phyloP scores from a whole-genome alignment of 2,888 invertebrate genomes.

The Epistrophella euchroma region DNA sequence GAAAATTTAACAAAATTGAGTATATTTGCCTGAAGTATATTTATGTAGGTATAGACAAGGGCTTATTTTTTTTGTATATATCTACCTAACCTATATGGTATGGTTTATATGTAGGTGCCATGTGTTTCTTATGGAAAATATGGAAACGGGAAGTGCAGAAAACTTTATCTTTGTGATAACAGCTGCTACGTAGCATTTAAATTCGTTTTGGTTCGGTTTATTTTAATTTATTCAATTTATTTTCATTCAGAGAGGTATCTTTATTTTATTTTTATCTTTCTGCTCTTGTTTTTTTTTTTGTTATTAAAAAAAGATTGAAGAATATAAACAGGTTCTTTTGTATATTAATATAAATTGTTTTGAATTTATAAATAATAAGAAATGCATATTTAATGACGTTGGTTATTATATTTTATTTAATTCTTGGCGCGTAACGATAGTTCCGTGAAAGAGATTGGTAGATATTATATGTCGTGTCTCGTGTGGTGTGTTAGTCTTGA shows the following conservation, averaged over 20 bases:
- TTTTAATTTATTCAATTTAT: constrained; percentile 29
- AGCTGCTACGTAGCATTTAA: constrained; percentile 7
- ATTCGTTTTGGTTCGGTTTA: neutral
- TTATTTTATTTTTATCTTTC: constrained; percentile 4
- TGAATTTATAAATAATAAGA: constrained; percentile 31
- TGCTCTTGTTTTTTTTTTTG: neutral
- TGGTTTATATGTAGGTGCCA: neutral
- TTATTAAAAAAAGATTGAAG: constrained; percentile 13
- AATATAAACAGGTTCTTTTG: constrained; percentile 31
- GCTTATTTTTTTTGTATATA: neutral
- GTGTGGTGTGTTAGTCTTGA: constrained; percentile 3
- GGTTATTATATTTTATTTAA: constrained; percentile 11
- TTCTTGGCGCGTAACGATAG: constrained; percentile 37
- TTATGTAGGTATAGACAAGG: neutral
- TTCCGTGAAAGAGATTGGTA: constrained; percentile 49
- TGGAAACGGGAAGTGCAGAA: constrained; percentile 14
- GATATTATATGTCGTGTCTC: neutral
- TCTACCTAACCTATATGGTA: too few species aligned
- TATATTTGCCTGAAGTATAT: neutral
- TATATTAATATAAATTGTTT: neutral
- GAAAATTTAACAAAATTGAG: neutral
- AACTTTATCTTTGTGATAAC: constrained; percentile 34
- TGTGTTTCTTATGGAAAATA: constrained; percentile 7
- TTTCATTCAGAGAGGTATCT: neutral
- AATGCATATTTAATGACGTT: constrained; percentile 41